Base-by-base conservation (phyloP, 2,797 vertebrate species). In the Pempheris klunzingeri region DNA sequence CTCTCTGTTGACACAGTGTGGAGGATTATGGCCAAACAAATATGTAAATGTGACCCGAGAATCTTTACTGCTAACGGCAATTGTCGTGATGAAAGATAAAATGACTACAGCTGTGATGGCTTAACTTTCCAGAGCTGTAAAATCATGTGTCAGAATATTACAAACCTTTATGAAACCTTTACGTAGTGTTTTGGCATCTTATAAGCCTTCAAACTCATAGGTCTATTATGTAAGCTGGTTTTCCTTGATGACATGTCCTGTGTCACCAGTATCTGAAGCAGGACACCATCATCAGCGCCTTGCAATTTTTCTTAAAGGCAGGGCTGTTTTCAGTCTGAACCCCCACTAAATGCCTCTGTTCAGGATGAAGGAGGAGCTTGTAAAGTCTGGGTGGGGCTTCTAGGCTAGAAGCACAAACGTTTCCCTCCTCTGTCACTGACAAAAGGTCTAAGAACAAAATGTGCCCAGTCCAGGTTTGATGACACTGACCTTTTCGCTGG, bases 401-500 rank as follows among this genome's bases (percentile, higher is more conserved):
- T n/a, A 38, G 41, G 38, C 49, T 14, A 1, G 26, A 54, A 43
- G 24, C 43, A 69, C 41, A 58, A 60, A 61, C 55, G 38, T 38
- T 64, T 52, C 22, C 32, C 38, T 61, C 53, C 18, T 64, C 60
- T 73, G 77, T 77, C 68, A 46, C 52, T 59, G 74, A 75, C 70
- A 74, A 71, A 71, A 69, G 32, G 61, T 47, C 34, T 17, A 15
- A 65, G 74, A 82, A 74, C 58, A 79, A 44, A 82, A 64, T 24
- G 62, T 66, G 62, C 82, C 70, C 64, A 5, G 47, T 70, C 47
- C 71, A 78, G 70, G 70, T 82, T 73, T 61, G 78, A 75, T 47
- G 71, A 64, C 46, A 0, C 58, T 77, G 83, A 86, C 79, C 79
- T 87, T 75, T 81, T 77, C 65, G 12, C 30, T 20, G 58, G 30